Conservation (phyloP, 2,888 invertebrate genomes). For the Acrobasis repandana region DNA sequence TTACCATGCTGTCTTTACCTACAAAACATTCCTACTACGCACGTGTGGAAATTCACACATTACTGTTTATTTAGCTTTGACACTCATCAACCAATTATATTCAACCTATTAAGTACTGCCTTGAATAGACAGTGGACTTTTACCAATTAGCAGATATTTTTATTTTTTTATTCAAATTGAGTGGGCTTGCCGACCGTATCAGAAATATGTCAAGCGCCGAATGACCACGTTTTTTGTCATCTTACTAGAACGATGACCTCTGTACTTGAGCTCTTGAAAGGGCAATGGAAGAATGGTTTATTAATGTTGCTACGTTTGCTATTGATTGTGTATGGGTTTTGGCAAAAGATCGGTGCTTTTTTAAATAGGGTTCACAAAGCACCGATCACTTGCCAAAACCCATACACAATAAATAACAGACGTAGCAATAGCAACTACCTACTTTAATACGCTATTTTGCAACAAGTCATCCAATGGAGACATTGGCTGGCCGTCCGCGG, state of each 20-base stretch:
- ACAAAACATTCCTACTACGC: background rate
- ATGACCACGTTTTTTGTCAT: constrained; percentile 47
- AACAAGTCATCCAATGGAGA: too few species aligned
- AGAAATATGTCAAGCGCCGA: constrained; percentile 49
- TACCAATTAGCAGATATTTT: constrained; percentile 6
- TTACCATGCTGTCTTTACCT: too few species aligned
- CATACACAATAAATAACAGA: too few species aligned
- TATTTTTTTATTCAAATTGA: background rate
- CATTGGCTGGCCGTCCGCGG: too few species aligned
- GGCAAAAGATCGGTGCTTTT: background rate
- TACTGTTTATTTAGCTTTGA: background rate
- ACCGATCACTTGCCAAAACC: too few species aligned
- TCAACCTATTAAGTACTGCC: background rate
- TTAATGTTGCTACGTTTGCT: constrained; percentile 3
- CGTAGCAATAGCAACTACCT: too few species aligned
- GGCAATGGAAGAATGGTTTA: constrained; percentile 11
- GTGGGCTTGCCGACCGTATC: background rate
- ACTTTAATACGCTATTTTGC: too few species aligned
- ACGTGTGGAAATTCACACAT: constrained; percentile 3
- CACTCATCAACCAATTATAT: background rate
- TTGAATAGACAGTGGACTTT: background rate
- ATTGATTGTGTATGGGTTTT: background rate
- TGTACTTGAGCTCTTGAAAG: constrained; percentile 3
- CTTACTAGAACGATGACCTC: constrained; percentile 41
- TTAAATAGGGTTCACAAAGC: background rate